Evolutionary conservation across 2,888 invertebrate species (phyloP).

Genomic region (Plebejus anna): DNA sequence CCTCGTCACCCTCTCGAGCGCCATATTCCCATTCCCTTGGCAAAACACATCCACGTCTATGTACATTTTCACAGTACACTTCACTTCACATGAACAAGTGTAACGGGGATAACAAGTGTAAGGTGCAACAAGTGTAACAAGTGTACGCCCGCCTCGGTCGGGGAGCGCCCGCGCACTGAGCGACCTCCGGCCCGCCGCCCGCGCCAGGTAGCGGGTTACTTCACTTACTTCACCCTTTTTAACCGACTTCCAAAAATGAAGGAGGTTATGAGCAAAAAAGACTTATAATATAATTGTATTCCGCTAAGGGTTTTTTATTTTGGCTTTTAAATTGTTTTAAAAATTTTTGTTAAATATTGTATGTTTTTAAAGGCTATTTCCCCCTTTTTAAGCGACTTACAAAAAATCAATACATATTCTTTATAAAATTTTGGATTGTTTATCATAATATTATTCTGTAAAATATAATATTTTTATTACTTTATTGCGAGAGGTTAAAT

Average conservation of each 20-base stretch:
- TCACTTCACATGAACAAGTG: conserved; percentile 19
- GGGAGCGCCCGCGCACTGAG: conserved; percentile 64
- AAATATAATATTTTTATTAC: no score
- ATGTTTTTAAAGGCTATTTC: not conserved
- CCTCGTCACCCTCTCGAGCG: conserved; percentile 11
- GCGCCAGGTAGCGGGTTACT: conserved; percentile 21
- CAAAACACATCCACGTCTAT: conserved; percentile 26
- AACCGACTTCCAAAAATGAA: not conserved
- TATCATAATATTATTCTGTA: no score
- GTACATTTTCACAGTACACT: conserved; percentile 23
- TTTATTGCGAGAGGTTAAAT: no score
- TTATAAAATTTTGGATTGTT: no score
- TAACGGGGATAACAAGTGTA: not conserved
- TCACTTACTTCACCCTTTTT: not conserved
- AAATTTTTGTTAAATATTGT: not conserved
- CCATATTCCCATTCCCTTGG: conserved; percentile 21
- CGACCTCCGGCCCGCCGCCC: conserved; percentile 1
- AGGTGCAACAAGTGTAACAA: conserved; percentile 22
- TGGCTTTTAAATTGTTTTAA: not conserved
- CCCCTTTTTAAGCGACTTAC: not conserved
- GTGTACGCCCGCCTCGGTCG: conserved; percentile 56
- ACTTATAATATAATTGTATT: no score
- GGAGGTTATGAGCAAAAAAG: no score
- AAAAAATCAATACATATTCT: not conserved
- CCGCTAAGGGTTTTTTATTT: not conserved